These are phyloP conservation scores for Drosophila incognita DNA, from an alignment of 2,888 invertebrate species.

Conservation along the genomic window DNA sequence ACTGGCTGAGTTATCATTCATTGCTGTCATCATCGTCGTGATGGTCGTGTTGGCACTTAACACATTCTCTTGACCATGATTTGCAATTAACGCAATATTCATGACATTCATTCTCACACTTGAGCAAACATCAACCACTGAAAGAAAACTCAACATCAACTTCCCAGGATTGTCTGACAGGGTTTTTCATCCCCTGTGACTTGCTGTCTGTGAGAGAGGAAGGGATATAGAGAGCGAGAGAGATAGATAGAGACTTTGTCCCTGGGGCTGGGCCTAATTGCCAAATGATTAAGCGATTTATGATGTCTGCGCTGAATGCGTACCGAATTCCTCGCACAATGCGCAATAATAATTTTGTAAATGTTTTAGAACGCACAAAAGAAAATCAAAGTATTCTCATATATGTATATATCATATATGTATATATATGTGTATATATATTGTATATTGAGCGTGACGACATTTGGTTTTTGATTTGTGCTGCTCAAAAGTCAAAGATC, in stretches of 20 bases:
- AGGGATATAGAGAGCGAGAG: not conserved
- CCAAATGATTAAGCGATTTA: constrained; percentile 85
- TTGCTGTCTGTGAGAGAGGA: constrained; percentile 19
- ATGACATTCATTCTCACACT: constrained; percentile 84
- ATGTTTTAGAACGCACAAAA: constrained; percentile 72
- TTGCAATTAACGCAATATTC: constrained; percentile 85
- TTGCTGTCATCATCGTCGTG: constrained; percentile 58
- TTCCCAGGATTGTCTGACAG: constrained; percentile 57
- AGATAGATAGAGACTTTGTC: constrained; percentile 19
- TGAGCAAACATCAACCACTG: constrained; percentile 68
- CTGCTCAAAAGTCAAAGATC: constrained; percentile 48
- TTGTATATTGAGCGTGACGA: constrained; percentile 36
- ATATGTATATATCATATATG: constrained; percentile 13
- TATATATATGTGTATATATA: constrained; percentile 10
- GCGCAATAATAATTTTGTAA: constrained; percentile 73
- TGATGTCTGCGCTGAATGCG: constrained; percentile 82
- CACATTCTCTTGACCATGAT: constrained; percentile 82
- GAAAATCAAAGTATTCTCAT: constrained; percentile 25
- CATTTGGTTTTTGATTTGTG: constrained; percentile 40
- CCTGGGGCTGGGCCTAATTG: constrained; percentile 82
- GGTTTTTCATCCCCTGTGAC: constrained; percentile 48
- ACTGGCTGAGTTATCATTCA: constrained; percentile 65
- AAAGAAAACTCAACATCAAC: constrained; percentile 30
- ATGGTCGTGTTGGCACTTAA: constrained; percentile 72
- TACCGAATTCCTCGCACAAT: constrained; percentile 67